Percentiles rank a stretch among this genome's conserved stretches.
Evolutionary conservation across 2,888 invertebrate species (phyloP).

Genomic region (Chrysina gloriosa): DNA sequence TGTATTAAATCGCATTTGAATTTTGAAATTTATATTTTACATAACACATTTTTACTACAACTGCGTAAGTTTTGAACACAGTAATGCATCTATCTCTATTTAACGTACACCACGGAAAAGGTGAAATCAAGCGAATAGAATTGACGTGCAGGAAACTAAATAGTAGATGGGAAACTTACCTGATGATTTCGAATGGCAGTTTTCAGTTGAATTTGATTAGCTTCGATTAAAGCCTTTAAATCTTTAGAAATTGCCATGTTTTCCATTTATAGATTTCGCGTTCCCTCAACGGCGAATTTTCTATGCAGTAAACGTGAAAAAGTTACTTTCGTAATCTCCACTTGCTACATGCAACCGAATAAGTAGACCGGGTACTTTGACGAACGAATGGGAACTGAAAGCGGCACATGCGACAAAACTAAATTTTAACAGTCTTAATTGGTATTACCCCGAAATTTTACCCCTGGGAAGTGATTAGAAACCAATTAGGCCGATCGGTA

Average conservation of each 20-base stretch:
- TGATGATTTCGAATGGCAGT: constrained; percentile 64
- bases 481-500: background rate
- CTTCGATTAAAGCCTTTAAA: constrained; percentile 60
- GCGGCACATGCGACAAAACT: constrained; percentile 54
- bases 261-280: constrained; percentile 52
- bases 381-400: constrained; percentile 48
- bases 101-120: background rate
- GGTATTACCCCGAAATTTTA: background rate
- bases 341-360: constrained; percentile 37
- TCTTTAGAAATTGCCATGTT: constrained; percentile 62
- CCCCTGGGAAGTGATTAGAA: background rate
- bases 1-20: constrained; percentile 4
- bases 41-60: constrained; percentile 38
- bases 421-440: constrained; percentile 39
- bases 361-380: constrained; percentile 39
- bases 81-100: constrained; percentile 15
- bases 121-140: constrained; percentile 20
- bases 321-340: constrained; percentile 42
- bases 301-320: constrained; percentile 25
- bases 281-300: constrained; percentile 31
- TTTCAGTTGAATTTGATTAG: constrained; percentile 62
- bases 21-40: constrained; percentile 40
- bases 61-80: background rate
- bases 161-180: constrained; percentile 57
- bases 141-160: constrained; percentile 40